A percentile compares a stretch with the other conserved stretches of the same genome.
phyloP scores from a whole-genome alignment of 2,797 vertebrate genomes.

The Eulemur coronatus region DNA sequence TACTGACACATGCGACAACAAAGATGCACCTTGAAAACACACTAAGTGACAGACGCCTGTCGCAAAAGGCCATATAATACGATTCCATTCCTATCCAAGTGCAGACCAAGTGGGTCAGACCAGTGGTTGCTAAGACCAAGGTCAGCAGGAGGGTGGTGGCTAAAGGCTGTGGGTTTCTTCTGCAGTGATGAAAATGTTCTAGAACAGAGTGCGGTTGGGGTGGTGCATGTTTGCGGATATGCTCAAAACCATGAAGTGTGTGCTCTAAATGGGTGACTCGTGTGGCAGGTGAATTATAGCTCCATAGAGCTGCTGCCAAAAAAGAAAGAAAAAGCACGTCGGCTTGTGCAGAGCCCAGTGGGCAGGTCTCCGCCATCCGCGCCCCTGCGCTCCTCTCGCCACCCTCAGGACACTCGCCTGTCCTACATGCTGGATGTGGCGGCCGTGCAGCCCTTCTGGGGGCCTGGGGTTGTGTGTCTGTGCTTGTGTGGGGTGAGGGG shows the following conservation, averaged over 20 bases:
- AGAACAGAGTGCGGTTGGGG: not conserved
- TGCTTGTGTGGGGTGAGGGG: not conserved
- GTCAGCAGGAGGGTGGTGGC: not conserved
- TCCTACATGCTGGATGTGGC: not conserved
- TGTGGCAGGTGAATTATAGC: too few species aligned
- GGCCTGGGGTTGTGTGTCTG: not conserved
- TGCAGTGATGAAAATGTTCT: not conserved
- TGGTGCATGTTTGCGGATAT: not conserved
- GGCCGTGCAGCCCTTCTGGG: not conserved
- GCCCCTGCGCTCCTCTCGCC: accelerated
- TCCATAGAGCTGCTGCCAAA: not conserved
- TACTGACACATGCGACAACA: not conserved
- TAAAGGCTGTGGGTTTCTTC: not conserved
- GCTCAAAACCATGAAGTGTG: not conserved
- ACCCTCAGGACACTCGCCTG: not conserved
- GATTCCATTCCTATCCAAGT: not conserved
- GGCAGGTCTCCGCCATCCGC: not conserved
- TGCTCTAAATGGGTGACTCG: too few species aligned
- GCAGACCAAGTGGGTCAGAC: not conserved
- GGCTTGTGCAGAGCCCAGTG: not conserved
- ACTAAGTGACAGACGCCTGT: not conserved
- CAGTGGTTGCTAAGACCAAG: not conserved
- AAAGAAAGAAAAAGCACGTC: not conserved
- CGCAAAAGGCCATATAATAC: not conserved
- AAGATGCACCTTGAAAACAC: not conserved